Percentiles rank a stretch among this genome's conserved stretches.
phyloP scores from a whole-genome alignment of 2,113 vertebrate genomes.

The Polyodon spathula region DNA sequence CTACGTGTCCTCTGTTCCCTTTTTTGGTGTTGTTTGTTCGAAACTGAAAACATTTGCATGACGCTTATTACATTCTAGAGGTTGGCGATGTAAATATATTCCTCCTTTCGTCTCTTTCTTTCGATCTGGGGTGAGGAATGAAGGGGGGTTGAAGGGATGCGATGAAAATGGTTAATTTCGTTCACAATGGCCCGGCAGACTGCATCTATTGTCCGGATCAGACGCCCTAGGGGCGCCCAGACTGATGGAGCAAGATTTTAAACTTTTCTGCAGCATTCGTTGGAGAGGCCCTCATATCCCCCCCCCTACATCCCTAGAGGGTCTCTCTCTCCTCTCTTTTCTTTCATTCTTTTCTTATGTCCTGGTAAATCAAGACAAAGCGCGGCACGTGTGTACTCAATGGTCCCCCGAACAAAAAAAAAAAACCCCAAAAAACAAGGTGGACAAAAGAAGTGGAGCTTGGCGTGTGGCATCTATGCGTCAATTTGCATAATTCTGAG shows the following conservation, averaged over 20 bases:
- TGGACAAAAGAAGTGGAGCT: slow-evolving; percentile 28
- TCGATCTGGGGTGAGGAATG: slow-evolving; percentile 14
- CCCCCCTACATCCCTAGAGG: slow-evolving; percentile 15
- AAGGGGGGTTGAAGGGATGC: slow-evolving; percentile 30
- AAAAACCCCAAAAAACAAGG: too few relatives aligned
- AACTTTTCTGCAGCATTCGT: slow-evolving; percentile 16
- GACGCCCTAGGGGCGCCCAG: slow-evolving; percentile 18
- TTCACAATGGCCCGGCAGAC: slow-evolving; percentile 32
- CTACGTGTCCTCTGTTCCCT: slow-evolving; percentile 14
- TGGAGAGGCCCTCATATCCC: slow-evolving; percentile 16
- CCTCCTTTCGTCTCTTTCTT: slow-evolving; percentile 3
- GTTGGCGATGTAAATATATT: slow-evolving; percentile 16
- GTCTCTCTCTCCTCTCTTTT: slow-evolving; percentile 12
- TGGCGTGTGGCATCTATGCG: slow-evolving; percentile 30
- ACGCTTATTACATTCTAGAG: slow-evolving; percentile 16
- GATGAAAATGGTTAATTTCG: slow-evolving; percentile 36
- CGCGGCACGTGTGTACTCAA: slow-evolving; percentile 37
- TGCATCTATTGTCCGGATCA: slow-evolving; percentile 31
- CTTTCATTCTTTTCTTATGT: slow-evolving; percentile 19
- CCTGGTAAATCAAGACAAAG: slow-evolving; percentile 35
- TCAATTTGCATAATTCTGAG: slow-evolving; percentile 37
- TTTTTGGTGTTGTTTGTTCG: slow-evolving; percentile 12
- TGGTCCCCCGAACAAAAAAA: slow-evolving; percentile 29
- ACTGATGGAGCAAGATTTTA: slow-evolving; percentile 17
- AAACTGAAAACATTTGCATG: slow-evolving; percentile 16